Evolutionary conservation across 1,140 invertebrate genomes (phyloP), one percentile per base, ranked within the genome.

Genomic region (Drosophila funebris): DNA sequence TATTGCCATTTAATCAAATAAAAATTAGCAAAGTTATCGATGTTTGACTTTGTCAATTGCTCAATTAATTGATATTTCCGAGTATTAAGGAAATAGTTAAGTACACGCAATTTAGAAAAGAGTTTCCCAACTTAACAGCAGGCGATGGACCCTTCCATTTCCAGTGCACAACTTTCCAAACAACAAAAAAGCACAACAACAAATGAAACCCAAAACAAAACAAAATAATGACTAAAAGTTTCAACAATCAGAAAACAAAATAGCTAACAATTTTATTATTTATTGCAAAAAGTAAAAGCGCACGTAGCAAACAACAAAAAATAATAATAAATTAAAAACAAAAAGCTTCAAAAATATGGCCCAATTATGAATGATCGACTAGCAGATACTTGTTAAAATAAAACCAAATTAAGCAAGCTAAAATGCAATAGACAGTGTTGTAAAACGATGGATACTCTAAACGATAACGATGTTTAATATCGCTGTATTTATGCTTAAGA

Each of bases 201-300:
- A 44, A 41, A 64, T 22, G 27, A 16, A 66, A 33, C 13, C 18
- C 2, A 39, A 54, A 43, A 0, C 29, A 36, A 18, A 50, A 50
- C n/a, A 29, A 50, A 29, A 29, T 22, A 50, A 50, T n/a, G 20
- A n/a, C 13, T 27, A 29, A 58, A 44, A 60, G 39, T 33, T 44
- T 29, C 24, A 58, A 20, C 39, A 29, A 33, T 13, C 8, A 9
- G 50, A 4, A 29, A 43, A 22, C 4, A 52, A 62, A 37, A 62
- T n/a, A 62, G 4, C 20, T 48, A 73, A 46, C 22, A 29, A 24
- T 60, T 44, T 66, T 37, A 48, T 67, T 44, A 53, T 53, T 18
- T 60, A 67, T 46, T 67, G 69, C 69, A 54, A 54, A 68, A 68
- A 68, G 70, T 68, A 73, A 68, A 73, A 73, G 70, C 70, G 54